A percentile compares a stretch with the other conserved stretches of the same genome.
Conservation (phyloP, 2,113 vertebrate genomes). For the Amblyopsis rosae region DNA sequence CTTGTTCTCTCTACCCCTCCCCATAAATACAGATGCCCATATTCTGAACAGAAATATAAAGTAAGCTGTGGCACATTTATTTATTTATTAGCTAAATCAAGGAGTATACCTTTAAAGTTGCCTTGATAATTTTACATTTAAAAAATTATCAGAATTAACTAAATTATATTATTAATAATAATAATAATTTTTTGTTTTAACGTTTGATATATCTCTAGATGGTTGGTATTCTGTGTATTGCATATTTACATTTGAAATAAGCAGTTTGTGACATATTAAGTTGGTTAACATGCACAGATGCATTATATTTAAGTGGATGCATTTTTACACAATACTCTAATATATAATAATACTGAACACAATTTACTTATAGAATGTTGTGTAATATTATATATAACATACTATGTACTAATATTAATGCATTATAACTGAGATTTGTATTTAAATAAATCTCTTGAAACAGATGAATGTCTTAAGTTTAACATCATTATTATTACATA, state of each 20-base stretch:
- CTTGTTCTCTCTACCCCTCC: no score
- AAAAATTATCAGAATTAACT: no score
- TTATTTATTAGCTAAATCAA: no score
- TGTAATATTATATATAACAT: background rate
- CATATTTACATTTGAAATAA: constrained; percentile 13
- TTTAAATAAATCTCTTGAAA: constrained; percentile 4
- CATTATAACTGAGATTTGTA: background rate
- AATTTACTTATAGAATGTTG: background rate
- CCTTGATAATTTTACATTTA: no score
- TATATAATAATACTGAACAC: background rate
- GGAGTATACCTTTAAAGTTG: no score
- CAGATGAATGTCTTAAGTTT: constrained; percentile 9
- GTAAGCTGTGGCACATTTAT: no score
- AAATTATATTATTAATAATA: no score
- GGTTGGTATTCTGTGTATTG: constrained; percentile 11
- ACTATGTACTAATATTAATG: background rate
- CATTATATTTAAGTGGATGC: no score
- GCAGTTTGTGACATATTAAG: background rate
- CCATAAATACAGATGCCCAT: no score
- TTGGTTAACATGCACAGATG: no score
- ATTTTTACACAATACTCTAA: no score
- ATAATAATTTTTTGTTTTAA: background rate
- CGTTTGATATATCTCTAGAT: background rate
- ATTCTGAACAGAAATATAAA: no score
- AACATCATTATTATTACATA: constrained; percentile 18